Conservation (phyloP, 2,797 vertebrate species). For the Perodicticus potto region DNA sequence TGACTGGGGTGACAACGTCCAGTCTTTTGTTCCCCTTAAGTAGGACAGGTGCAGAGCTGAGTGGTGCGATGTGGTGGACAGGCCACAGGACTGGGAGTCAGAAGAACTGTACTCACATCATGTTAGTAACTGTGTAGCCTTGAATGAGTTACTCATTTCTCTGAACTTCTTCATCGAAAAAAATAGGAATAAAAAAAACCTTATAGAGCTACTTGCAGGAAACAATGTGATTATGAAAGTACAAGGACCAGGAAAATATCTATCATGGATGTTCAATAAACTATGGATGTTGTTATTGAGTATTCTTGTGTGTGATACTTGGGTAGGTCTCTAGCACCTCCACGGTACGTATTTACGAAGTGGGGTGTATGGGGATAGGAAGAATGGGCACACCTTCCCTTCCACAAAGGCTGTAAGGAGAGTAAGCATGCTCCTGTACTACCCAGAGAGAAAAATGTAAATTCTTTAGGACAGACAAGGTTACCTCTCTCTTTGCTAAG, state of each 20-base stretch:
- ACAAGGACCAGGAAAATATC: neutral
- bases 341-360: neutral
- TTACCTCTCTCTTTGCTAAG: neutral
- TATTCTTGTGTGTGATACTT: neutral
- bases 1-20: neutral
- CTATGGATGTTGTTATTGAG: neutral
- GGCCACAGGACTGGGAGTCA: neutral
- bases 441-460: neutral
- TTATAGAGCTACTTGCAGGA: neutral
- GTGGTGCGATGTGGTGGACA: accelerated
- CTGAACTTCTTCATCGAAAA: neutral
- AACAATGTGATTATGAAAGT: neutral
- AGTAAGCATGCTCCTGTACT: neutral
- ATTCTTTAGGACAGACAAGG: constrained; percentile 2
- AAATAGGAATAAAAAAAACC: neutral
- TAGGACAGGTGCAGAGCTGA: neutral
- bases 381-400: neutral
- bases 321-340: neutral
- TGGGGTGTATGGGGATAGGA: accelerated
- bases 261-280: neutral
- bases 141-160: neutral
- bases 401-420: neutral
- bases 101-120: neutral
- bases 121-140: neutral
- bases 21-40: neutral